These are phyloP conservation scores for Galerucella pusilla DNA, from an alignment of 2,888 invertebrate genomes.

Conservation along the genomic window DNA sequence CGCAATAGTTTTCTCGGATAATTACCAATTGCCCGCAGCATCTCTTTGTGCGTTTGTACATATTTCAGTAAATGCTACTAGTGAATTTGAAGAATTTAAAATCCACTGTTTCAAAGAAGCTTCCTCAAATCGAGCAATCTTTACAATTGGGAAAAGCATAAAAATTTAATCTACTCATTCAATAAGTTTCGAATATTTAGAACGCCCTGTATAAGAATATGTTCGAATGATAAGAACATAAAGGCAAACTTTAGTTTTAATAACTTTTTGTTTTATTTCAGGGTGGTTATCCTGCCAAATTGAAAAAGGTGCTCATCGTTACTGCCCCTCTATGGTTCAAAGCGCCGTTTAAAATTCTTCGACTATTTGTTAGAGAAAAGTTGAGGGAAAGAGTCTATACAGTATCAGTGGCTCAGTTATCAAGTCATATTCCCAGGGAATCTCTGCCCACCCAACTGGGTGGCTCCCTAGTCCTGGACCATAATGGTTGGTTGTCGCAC, in stretches of 20 bases:
- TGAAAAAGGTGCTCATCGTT: slow-evolving; percentile 97
- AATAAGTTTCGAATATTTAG: too few species aligned
- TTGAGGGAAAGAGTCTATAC: slow-evolving; percentile 95
- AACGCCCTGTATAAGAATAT: too few species aligned
- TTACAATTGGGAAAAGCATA: too few species aligned
- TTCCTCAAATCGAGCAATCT: too few species aligned
- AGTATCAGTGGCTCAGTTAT: slow-evolving; percentile 90
- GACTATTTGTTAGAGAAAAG: slow-evolving; percentile 95
- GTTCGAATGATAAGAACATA: neutral
- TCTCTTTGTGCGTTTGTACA: too few species aligned
- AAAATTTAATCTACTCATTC: too few species aligned
- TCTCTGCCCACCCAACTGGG: slow-evolving; percentile 91
- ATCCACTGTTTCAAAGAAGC: too few species aligned
- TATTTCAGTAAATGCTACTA: too few species aligned
- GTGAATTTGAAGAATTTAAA: too few species aligned
- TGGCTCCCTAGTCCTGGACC: slow-evolving; percentile 87
- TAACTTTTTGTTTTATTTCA: slow-evolving; percentile 59
- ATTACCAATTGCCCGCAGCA: too few species aligned
- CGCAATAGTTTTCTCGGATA: too few species aligned
- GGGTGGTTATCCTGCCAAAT: slow-evolving; percentile 97
- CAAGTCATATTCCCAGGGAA: slow-evolving; percentile 88
- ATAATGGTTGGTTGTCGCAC: slow-evolving; percentile 86
- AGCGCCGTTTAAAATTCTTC: slow-evolving; percentile 95
- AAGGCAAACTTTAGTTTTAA: neutral
- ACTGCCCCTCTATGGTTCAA: slow-evolving; percentile 99